phyloP scores from a whole-genome alignment of 2,797 vertebrate species.

The Eospalax fontanierii region DNA sequence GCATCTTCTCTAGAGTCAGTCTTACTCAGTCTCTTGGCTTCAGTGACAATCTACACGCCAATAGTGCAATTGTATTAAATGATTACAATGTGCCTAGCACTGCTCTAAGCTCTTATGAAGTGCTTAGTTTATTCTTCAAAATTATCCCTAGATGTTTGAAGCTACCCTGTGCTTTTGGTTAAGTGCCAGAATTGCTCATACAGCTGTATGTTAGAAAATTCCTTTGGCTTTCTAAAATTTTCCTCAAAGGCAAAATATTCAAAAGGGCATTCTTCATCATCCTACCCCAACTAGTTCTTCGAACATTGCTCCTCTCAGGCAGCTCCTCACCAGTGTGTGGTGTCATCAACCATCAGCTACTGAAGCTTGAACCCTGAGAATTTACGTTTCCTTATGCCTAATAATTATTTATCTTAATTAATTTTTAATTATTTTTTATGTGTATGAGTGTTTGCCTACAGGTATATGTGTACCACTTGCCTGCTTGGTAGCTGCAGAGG shows the following conservation, averaged over 20 bases:
- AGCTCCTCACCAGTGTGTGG: neutral
- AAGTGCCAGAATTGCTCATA: constrained; percentile 3
- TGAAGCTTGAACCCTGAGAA: neutral
- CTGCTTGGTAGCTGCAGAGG: too few species aligned
- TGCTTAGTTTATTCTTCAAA: constrained; percentile 3
- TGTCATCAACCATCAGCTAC: neutral
- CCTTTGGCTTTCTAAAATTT: neutral
- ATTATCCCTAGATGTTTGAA: constrained; percentile 19
- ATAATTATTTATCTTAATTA: neutral
- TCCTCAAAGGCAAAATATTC: neutral
- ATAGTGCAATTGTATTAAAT: neutral
- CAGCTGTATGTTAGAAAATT: neutral
- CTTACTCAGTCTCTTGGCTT: neutral
- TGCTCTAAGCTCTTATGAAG: neutral
- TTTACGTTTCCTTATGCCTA: neutral
- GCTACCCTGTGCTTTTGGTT: neutral
- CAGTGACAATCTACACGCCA: neutral
- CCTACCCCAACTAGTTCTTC: neutral
- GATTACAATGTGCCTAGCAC: neutral
- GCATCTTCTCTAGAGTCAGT: neutral
- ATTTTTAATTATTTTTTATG: too few species aligned
- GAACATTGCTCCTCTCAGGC: neutral
- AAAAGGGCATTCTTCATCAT: neutral
- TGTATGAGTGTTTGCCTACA: too few species aligned
- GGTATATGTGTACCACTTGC: too few species aligned